Base-by-base conservation (phyloP, 30 jellyfish, hydroid and myxozoan genomes). In the Aurelia aurita complex sp. Pacific region DNA sequence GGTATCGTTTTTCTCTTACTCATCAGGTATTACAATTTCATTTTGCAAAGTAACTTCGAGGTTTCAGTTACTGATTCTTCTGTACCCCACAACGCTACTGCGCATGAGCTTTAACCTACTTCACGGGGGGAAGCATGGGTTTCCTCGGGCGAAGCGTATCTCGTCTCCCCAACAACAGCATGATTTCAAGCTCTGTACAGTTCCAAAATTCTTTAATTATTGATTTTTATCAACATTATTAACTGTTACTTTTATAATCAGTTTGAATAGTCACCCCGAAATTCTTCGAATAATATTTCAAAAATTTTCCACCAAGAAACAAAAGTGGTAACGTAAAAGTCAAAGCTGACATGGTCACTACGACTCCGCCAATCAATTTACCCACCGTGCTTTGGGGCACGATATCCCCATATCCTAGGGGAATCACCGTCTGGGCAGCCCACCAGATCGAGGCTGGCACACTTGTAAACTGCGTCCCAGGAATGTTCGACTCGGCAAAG, bases 361-460 rank as follows among this genome's bases (percentile, higher is more conserved):
- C 88, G 42, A 51, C 69, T 14, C 92, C 91, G 5, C 92, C 97
- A 16, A 82, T 80, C 17, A 90, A 6, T 73, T 85, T 90, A 3
- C 97, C 97, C 77, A 60, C 17, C 35, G 86, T 64, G 42, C 96
- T 90, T 65, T 60, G 75, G 15, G 97, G 97, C 14, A 90, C 92
- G 13, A 90, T 90, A 81, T 90, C 97, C 15, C 97, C 97, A 64
- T 90, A 90, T 8, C 97, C 97, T 23, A 90, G 79, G 35, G 89
- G 86, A 84, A 90, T 82, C 32, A 83, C 87, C 23, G 97, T 85
- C 68, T 90, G 97, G 1, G 82, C 87, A 9, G 94, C 95, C 97
- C 97, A 90, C 97, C 97, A 90, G 36, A 90, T 66, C 34, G 97
- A 82, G 68, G 71, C 78, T 17, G 97, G 97, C 10, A 90, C 81